Conservation (phyloP, 2,888 invertebrate genomes). For the Eupelmus urozonus region DNA sequence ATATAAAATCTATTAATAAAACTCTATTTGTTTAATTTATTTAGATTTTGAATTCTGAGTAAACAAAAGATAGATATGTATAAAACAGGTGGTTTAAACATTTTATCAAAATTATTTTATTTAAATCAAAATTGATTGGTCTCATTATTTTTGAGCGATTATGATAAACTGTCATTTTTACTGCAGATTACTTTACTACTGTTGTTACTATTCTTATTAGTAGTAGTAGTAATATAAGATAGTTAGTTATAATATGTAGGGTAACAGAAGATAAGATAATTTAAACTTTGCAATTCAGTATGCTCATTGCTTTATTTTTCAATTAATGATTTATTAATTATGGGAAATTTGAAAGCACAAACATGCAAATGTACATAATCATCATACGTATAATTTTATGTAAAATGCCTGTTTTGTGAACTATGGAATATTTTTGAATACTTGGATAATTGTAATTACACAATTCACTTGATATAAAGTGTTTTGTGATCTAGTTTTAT, state of each 20-base stretch:
- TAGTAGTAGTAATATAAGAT: constrained; percentile 19
- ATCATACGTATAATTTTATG: constrained; percentile 31
- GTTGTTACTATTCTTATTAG: constrained; percentile 13
- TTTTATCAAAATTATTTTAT: constrained; percentile 23
- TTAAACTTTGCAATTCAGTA: not conserved
- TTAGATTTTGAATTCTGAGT: constrained; percentile 49
- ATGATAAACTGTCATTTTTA: constrained; percentile 4
- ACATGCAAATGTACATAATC: constrained; percentile 52
- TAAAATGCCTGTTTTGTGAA: constrained; percentile 24
- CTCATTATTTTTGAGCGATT: constrained; percentile 32
- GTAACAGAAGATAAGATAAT: not conserved
- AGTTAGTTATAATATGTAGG: too few species aligned
- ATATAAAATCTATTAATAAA: constrained; percentile 44
- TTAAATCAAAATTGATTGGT: constrained; percentile 36
- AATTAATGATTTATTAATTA: constrained; percentile 21
- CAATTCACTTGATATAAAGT: constrained; percentile 18
- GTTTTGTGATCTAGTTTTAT: constrained; percentile 45
- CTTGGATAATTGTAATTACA: constrained; percentile 41
- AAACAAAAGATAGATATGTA: constrained; percentile 23
- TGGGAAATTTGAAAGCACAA: constrained; percentile 42
- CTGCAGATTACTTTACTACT: constrained; percentile 14
- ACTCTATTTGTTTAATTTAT: constrained; percentile 46
- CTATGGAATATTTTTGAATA: constrained; percentile 49
- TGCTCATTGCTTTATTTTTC: not conserved
- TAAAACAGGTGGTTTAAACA: constrained; percentile 23